These are phyloP conservation scores for Saguinus imperator DNA, from an alignment of 2,113 vertebrate genomes.

Conservation along the genomic window DNA sequence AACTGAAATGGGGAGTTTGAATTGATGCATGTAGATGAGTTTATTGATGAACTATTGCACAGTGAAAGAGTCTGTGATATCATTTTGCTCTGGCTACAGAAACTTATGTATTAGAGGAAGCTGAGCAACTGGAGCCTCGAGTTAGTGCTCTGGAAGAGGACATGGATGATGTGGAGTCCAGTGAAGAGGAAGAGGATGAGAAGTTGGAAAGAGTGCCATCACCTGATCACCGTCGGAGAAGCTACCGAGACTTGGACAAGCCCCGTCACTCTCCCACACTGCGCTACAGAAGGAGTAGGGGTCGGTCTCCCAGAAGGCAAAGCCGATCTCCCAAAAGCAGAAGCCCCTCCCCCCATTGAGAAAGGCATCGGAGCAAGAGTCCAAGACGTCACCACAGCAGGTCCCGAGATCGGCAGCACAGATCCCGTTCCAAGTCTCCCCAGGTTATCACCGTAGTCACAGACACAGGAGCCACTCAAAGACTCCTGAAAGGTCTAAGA, in stretches of 20 bases:
- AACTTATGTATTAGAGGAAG: slow-evolving; percentile 97
- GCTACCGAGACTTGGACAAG: slow-evolving; percentile 95
- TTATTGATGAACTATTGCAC: slow-evolving; percentile 95
- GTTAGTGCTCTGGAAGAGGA: slow-evolving; percentile 98
- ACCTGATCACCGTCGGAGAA: slow-evolving; percentile 94
- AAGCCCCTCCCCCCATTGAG: slow-evolving; percentile 94
- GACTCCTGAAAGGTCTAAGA: slow-evolving; percentile 98
- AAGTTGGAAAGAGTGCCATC: slow-evolving; percentile 93
- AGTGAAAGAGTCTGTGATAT: slow-evolving; percentile 95
- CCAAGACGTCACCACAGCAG: slow-evolving; percentile 95
- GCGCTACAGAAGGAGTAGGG: slow-evolving; percentile 94
- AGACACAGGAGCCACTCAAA: slow-evolving; percentile 98
- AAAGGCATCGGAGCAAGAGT: slow-evolving; percentile 98
- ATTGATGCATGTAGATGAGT: slow-evolving; percentile 98
- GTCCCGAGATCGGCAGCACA: slow-evolving; percentile 94
- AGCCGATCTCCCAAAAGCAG: too few relatives aligned
- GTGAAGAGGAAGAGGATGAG: slow-evolving; percentile 97
- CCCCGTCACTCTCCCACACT: slow-evolving; percentile 94
- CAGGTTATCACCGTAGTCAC: slow-evolving; percentile 97
- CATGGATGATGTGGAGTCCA: slow-evolving; percentile 97
- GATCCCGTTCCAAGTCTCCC: slow-evolving; percentile 95
- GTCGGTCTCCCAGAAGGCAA: slow-evolving; percentile 93
- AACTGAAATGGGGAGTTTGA: slow-evolving; percentile 98
- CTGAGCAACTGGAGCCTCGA: slow-evolving; percentile 93
- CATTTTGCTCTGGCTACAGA: slow-evolving; percentile 97